Conservation (phyloP, 2,888 invertebrate genomes). For the Neoaliturus tenellus region DNA sequence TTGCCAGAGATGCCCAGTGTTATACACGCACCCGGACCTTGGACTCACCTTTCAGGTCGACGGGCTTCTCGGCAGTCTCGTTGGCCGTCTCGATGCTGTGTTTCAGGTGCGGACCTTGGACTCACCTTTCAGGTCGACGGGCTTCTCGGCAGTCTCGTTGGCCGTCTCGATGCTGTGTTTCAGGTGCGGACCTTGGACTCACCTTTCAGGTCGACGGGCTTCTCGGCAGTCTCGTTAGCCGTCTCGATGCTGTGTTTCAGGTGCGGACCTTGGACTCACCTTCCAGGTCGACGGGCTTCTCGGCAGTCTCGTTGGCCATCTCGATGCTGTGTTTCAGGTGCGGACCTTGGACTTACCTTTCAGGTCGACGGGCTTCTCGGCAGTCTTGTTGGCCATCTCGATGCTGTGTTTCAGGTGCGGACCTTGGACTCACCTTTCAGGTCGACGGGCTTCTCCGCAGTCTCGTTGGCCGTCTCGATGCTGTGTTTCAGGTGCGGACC, state of each 20-base stretch:
- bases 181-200: too few species aligned
- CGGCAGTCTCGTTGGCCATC: conserved; percentile 77
- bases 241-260: conserved; percentile 77
- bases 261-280: too few species aligned
- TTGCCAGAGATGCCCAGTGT: too few species aligned
- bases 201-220: conserved; percentile 78
- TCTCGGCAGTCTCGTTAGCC: conserved; percentile 78
- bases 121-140: conserved; percentile 78
- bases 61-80: conserved; percentile 76
- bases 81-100: conserved; percentile 78
- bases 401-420: conserved; percentile 78
- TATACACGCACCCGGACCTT: too few species aligned
- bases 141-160: conserved; percentile 77
- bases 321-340: conserved; percentile 78
- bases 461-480: conserved; percentile 77
- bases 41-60: conserved; percentile 78
- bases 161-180: conserved; percentile 78
- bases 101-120: conserved; percentile 78
- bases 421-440: conserved; percentile 76
- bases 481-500: conserved; percentile 79
- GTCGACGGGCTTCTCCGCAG: conserved; percentile 78
- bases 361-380: conserved; percentile 78
- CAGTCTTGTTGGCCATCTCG: conserved; percentile 76
- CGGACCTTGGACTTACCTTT: too few species aligned
- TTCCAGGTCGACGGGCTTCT: conserved; percentile 79